Percentiles rank a stretch among this genome's conserved stretches.
Evolutionary conservation across 1,140 invertebrate genomes (phyloP).

Genomic region (Drosophila ironensis): DNA sequence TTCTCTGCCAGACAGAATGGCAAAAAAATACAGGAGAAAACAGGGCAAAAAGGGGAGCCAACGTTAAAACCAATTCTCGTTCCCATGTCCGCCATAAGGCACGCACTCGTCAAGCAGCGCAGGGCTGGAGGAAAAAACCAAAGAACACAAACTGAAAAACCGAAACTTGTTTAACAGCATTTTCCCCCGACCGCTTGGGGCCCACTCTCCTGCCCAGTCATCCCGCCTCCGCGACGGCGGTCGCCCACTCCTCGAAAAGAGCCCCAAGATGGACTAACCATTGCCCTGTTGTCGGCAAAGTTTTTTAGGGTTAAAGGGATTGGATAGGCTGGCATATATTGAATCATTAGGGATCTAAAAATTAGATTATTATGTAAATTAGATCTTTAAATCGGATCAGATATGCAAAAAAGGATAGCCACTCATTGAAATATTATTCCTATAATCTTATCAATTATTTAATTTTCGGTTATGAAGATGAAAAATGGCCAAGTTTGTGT

Average conservation of each 20-base stretch:
- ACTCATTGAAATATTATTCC: no score
- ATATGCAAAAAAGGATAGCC: no score
- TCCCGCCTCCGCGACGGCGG: neutral
- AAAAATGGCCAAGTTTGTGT: no score
- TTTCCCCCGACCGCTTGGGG: conserved; percentile 27
- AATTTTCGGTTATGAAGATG: no score
- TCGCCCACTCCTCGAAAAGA: conserved; percentile 26
- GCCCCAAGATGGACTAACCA: conserved; percentile 12
- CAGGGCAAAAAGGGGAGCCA: conserved; percentile 3
- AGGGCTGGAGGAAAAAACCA: conserved; percentile 11
- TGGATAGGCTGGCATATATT: no score
- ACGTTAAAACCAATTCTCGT: conserved; percentile 37
- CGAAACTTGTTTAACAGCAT: conserved; percentile 71
- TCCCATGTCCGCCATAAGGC: conserved; percentile 58
- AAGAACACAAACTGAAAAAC: conserved; percentile 35
- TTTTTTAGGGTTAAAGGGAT: neutral
- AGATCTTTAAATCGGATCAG: no score
- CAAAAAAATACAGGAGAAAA: conserved; percentile 16
- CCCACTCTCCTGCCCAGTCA: neutral
- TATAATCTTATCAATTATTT: neutral
- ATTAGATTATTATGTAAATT: no score
- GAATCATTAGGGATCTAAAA: no score
- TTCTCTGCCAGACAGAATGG: conserved; percentile 29
- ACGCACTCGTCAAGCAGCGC: conserved; percentile 27
- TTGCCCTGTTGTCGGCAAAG: conserved; percentile 9